These are phyloP conservation scores for Caenorhabditis panamensis DNA, from an alignment of 2,888 invertebrate species.

Conservation along the genomic window DNA sequence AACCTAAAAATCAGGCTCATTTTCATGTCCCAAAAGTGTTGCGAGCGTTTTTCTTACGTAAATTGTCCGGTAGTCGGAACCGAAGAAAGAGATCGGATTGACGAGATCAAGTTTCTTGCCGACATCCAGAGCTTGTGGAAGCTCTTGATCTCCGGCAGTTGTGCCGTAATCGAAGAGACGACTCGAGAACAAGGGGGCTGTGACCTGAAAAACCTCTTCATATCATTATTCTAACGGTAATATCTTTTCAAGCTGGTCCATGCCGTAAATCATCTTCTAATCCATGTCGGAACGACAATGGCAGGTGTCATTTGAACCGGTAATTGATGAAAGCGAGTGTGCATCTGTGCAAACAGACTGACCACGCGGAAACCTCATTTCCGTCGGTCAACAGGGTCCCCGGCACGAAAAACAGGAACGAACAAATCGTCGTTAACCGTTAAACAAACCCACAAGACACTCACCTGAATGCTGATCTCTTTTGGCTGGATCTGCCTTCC, in stretches of 20 bases:
- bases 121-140: constrained; percentile 77
- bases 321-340: constrained; percentile 40
- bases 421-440: background rate
- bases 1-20: constrained; percentile 62
- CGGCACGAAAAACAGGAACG: constrained; percentile 6
- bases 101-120: constrained; percentile 74
- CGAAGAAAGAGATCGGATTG: constrained; percentile 77
- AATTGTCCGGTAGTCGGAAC: constrained; percentile 72
- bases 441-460: constrained; percentile 13
- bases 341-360: constrained; percentile 49
- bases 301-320: constrained; percentile 46
- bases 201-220: constrained; percentile 72
- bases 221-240: background rate
- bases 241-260: too few relatives aligned
- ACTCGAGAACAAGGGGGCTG: constrained; percentile 80
- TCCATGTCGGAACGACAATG: constrained; percentile 13
- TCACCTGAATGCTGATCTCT: constrained; percentile 79
- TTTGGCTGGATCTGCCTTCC: constrained; percentile 76
- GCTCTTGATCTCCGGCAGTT: constrained; percentile 74
- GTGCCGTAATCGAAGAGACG: constrained; percentile 80
- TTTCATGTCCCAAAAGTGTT: background rate
- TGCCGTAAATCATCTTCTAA: constrained; percentile 3
- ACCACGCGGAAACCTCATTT: constrained; percentile 21
- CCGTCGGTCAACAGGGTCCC: constrained; percentile 34
- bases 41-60: constrained; percentile 68